Percentiles rank a stretch among this genome's conserved stretches.
phyloP scores from a whole-genome alignment of 2,888 invertebrate species.

The Tachina lurida region DNA sequence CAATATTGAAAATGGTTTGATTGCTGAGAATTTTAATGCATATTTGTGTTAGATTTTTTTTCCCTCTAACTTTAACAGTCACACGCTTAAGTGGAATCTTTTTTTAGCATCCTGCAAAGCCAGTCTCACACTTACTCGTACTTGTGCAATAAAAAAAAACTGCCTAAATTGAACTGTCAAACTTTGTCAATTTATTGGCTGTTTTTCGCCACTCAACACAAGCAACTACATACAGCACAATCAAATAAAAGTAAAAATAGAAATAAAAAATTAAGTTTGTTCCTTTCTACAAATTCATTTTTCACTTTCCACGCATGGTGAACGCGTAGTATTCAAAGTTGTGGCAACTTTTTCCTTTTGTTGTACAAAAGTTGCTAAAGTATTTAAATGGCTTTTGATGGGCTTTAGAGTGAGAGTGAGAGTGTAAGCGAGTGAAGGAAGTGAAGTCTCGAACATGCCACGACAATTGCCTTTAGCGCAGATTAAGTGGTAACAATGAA shows the following conservation, averaged over 20 bases:
- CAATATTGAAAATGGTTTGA: conserved; percentile 35
- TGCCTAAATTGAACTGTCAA: conserved; percentile 73
- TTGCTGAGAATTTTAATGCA: conserved; percentile 16
- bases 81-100: conserved; percentile 3
- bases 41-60: conserved; percentile 24
- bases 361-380: conserved; percentile 54
- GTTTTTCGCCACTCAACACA: conserved; percentile 54
- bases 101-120: not conserved
- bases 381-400: conserved; percentile 50
- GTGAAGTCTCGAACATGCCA: conserved; percentile 56
- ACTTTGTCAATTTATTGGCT: conserved; percentile 73
- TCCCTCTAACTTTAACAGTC: conserved; percentile 32
- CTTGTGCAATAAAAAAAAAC: conserved; percentile 48
- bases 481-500: conserved; percentile 70
- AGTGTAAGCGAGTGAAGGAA: not conserved
- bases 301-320: conserved; percentile 66
- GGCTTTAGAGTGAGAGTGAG: conserved; percentile 10
- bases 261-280: conserved; percentile 35
- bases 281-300: conserved; percentile 30
- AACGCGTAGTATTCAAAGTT: conserved; percentile 63
- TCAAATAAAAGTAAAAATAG: conserved; percentile 50
- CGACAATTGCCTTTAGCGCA: conserved; percentile 62
- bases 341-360: conserved; percentile 43
- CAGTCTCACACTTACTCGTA: not conserved
- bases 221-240: conserved; percentile 46